These are phyloP conservation scores for Eupithecia exiguata DNA, from an alignment of 2,888 invertebrate genomes.

Conservation along the genomic window DNA sequence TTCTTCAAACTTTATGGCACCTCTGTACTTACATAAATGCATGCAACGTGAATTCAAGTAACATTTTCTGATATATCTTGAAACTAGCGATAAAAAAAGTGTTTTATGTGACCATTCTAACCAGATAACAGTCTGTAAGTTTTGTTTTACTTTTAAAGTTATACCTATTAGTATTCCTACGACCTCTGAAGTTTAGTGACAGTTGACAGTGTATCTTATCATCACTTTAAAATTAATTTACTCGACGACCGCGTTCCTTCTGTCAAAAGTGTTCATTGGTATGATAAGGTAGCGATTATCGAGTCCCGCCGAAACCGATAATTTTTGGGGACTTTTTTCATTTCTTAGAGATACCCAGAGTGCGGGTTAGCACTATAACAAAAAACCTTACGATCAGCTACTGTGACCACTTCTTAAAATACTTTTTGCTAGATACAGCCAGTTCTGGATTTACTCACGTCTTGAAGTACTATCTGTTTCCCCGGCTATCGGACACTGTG, in stretches of 20 bases:
- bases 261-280: neutral
- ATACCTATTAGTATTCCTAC: neutral
- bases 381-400: too few relatives aligned
- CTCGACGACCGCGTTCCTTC: neutral
- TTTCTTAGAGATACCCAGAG: too few relatives aligned
- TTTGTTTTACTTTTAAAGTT: slow-evolving; percentile 1
- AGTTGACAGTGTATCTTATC: neutral
- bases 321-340: too few relatives aligned
- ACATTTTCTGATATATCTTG: slow-evolving; percentile 25
- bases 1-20: neutral
- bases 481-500: too few relatives aligned
- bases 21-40: neutral
- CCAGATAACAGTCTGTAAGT: neutral
- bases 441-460: too few relatives aligned
- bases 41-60: slow-evolving; percentile 9
- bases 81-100: slow-evolving; percentile 19
- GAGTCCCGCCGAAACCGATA: too few relatives aligned
- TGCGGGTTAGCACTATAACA: too few relatives aligned
- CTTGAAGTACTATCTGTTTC: too few relatives aligned
- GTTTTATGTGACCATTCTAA: slow-evolving; percentile 9
- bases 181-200: too few relatives aligned
- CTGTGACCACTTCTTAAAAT: too few relatives aligned
- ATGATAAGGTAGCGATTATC: too few relatives aligned
- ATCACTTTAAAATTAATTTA: neutral
- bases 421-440: too few relatives aligned